Conservation (phyloP, 2,113 vertebrate genomes). For the Pelecanus crispus region DNA sequence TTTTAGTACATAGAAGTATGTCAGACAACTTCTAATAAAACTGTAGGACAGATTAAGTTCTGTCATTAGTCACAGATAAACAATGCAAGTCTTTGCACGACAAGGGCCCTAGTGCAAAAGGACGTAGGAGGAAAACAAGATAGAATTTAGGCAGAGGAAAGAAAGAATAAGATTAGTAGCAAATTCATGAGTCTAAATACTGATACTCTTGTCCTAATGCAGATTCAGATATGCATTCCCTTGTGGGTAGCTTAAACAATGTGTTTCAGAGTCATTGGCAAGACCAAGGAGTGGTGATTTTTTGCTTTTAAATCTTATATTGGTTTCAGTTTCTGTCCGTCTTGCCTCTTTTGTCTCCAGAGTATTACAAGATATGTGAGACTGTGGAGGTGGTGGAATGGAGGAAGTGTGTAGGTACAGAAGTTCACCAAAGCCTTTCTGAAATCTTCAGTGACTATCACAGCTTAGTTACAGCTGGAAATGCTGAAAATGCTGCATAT, state of each 20-base stretch:
- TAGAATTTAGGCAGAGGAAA: not conserved
- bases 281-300: not conserved
- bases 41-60: not conserved
- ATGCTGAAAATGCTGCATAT: not conserved
- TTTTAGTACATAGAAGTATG: not conserved
- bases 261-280: not conserved
- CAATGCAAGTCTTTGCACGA: not conserved
- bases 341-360: not conserved
- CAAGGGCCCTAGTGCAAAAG: not conserved
- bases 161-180: not conserved
- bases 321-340: not conserved
- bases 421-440: not conserved
- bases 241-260: rapidly evolving
- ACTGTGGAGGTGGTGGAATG: not conserved
- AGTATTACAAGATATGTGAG: not conserved
- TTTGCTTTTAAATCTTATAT: not conserved
- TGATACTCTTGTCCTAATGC: not conserved
- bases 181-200: not conserved
- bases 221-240: not conserved
- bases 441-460: not conserved
- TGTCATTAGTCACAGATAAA: not conserved
- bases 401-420: not conserved
- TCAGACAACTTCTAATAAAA: not conserved
- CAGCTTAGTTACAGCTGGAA: not conserved
- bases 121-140: not conserved